Conservation (phyloP, 2,797 vertebrate genomes). For the Myotis vivesi region DNA sequence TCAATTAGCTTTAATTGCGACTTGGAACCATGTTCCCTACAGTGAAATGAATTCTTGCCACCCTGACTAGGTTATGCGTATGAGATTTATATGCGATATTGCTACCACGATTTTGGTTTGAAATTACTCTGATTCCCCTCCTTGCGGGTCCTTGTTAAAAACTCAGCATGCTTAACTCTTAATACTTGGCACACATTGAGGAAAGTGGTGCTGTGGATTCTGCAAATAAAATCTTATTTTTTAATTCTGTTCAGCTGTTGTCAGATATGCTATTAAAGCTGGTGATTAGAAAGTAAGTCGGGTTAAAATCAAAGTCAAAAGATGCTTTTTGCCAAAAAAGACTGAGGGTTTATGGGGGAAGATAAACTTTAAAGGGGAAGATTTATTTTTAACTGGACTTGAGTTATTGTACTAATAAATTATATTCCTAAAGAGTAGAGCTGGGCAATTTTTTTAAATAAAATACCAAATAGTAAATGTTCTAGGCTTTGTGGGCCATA, state of each 20-base stretch:
- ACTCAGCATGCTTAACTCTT: background rate
- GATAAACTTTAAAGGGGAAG: background rate
- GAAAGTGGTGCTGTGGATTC: conserved; percentile 24
- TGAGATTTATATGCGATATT: background rate
- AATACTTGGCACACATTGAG: background rate
- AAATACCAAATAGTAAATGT: background rate
- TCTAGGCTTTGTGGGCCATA: background rate
- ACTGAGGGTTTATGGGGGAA: background rate
- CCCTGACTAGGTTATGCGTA: background rate
- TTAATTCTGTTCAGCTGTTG: conserved; percentile 44
- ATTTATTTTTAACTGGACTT: conserved; percentile 42
- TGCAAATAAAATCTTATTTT: conserved; percentile 1
- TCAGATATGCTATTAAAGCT: background rate
- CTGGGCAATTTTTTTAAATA: background rate
- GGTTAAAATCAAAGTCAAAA: conserved; percentile 17
- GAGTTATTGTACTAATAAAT: conserved; percentile 66
- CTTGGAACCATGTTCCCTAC: background rate
- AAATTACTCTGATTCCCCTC: conserved; percentile 3
- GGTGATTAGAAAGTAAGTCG: conserved; percentile 15
- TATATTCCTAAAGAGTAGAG: conserved; percentile 38
- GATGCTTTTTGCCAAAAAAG: background rate
- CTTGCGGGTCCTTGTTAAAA: background rate
- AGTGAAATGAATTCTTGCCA: background rate
- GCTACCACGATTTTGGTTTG: background rate
- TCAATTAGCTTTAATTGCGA: conserved; percentile 53